phyloP scores from a whole-genome alignment of 1,140 invertebrate genomes.

The Drosophila oshimai region DNA sequence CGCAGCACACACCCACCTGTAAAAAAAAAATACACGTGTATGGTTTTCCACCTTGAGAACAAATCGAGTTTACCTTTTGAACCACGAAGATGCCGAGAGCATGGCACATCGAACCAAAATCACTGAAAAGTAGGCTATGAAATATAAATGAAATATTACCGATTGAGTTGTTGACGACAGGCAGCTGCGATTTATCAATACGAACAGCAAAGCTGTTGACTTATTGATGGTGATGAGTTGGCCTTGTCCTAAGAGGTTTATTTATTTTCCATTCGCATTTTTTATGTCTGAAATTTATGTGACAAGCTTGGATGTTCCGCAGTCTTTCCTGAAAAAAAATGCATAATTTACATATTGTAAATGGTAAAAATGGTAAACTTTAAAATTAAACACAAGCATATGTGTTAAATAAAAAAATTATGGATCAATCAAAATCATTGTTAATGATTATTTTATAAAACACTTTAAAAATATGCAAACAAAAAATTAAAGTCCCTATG shows the following conservation, averaged over 20 bases:
- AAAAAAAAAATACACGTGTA: conserved; percentile 2
- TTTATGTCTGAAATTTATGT: neutral
- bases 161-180: conserved; percentile 3
- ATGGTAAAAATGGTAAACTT: no score
- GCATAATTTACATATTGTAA: no score
- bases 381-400: no score
- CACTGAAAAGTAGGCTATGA: conserved; percentile 34
- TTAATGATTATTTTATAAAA: no score
- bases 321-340: no score
- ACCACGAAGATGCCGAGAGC: neutral
- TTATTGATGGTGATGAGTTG: neutral
- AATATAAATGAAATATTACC: conserved; percentile 6
- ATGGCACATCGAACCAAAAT: neutral
- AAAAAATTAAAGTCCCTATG: no score
- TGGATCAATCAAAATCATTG: no score
- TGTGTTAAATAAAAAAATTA: no score
- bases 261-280: neutral
- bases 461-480: no score
- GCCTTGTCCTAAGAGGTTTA: neutral
- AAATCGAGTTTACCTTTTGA: conserved; percentile 45
- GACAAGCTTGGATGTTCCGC: no score
- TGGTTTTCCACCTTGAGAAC: conserved; percentile 1
- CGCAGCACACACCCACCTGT: neutral
- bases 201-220: neutral
- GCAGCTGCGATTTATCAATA: neutral